phyloP scores from a whole-genome alignment of 2,888 invertebrate genomes.

The Axea sp. region DNA sequence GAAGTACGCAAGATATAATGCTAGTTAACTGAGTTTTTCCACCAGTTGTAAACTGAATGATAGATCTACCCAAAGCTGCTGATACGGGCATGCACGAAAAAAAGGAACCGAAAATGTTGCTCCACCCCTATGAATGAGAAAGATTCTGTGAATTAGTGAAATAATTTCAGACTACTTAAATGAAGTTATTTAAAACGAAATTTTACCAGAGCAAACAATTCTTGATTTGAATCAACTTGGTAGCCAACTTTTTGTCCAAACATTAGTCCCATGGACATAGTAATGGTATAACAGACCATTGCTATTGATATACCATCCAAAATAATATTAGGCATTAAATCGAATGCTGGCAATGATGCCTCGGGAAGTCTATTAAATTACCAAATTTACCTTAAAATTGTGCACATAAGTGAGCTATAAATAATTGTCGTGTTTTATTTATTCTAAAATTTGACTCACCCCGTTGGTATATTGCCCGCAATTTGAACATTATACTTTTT shows the following conservation, averaged over 20 bases:
- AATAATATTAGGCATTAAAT: constrained; percentile 81
- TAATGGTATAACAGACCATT: constrained; percentile 86
- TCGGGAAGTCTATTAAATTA: constrained; percentile 81
- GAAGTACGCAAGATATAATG: constrained; percentile 86
- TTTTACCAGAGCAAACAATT: constrained; percentile 84
- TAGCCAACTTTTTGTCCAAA: constrained; percentile 87
- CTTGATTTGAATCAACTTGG: constrained; percentile 86
- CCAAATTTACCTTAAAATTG: constrained; percentile 69
- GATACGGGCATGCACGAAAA: constrained; percentile 85
- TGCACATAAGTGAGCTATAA: constrained; percentile 52
- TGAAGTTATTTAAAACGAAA: background rate
- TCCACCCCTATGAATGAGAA: constrained; percentile 80
- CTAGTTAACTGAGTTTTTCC: constrained; percentile 92
- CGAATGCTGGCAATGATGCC: constrained; percentile 82
- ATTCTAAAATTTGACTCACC: constrained; percentile 77
- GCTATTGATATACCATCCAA: constrained; percentile 83
- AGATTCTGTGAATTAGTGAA: background rate
- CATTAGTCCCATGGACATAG: constrained; percentile 87
- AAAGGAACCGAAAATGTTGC: constrained; percentile 85
- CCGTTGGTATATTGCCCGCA: constrained; percentile 86
- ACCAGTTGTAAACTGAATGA: constrained; percentile 89
- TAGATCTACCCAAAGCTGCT: constrained; percentile 84
- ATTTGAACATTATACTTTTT: constrained; percentile 80
- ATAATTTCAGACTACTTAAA: background rate
- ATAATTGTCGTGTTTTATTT: constrained; percentile 20